Conservation (phyloP, 2,113 vertebrate genomes). For the Cervus canadensis region DNA sequence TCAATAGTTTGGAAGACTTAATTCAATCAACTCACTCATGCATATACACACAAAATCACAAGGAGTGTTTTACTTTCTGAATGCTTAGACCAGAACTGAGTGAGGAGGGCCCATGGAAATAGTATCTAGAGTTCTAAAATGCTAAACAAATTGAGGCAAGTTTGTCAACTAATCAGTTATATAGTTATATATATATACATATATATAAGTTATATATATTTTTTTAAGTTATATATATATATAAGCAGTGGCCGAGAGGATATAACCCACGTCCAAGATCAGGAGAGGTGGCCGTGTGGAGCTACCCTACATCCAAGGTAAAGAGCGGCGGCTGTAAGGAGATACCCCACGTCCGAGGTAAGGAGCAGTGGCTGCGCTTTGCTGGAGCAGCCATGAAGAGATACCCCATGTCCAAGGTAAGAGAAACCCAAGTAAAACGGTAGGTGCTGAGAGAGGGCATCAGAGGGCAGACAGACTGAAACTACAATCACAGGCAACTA, state of each 20-base stretch:
- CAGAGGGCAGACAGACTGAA: background rate
- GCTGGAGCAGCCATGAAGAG: background rate
- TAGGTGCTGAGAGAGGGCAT: background rate
- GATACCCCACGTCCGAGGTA: background rate
- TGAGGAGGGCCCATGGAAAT: background rate
- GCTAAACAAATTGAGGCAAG: background rate
- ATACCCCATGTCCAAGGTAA: background rate
- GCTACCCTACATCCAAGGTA: background rate
- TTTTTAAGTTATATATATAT: too few species aligned
- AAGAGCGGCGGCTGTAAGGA: fast-evolving
- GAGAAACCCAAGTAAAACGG: background rate
- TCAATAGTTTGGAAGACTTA: background rate
- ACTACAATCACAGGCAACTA: background rate
- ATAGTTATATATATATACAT: background rate
- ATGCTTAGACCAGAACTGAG: background rate
- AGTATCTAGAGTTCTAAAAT: background rate
- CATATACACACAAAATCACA: background rate
- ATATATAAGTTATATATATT: too few species aligned
- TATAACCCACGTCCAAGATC: background rate
- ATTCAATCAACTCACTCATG: background rate
- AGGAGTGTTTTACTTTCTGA: background rate
- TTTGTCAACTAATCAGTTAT: background rate
- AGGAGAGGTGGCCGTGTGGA: background rate
- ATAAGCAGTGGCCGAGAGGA: background rate
- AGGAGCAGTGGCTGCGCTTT: background rate